These are phyloP conservation scores for Drosophila jambulina DNA, from an alignment of 1,140 invertebrate species.

Conservation along the genomic window DNA sequence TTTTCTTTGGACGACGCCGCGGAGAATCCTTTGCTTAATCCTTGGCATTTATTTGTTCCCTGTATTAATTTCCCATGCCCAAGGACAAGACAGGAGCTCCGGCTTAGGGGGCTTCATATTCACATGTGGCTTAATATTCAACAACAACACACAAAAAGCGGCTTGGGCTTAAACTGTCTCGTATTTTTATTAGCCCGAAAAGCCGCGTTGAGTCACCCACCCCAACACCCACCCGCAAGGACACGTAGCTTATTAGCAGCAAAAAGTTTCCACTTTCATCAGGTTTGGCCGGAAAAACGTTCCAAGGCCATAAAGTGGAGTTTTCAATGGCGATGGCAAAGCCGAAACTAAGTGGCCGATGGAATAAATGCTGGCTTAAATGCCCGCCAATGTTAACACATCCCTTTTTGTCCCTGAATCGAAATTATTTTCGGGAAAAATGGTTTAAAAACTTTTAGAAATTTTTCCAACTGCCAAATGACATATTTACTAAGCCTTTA, in stretches of 20 bases:
- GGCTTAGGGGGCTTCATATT: conserved; percentile 17
- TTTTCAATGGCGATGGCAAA: conserved; percentile 30
- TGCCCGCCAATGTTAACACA: background rate
- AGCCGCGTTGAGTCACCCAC: conserved; percentile 4
- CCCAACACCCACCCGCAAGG: conserved; percentile 13
- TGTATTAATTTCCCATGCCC: conserved; percentile 48
- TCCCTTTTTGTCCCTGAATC: background rate
- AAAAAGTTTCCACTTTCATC: conserved; percentile 21
- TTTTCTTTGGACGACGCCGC: conserved; percentile 21
- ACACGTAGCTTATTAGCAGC: conserved; percentile 53
- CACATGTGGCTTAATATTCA: conserved; percentile 30
- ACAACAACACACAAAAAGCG: conserved; percentile 34
- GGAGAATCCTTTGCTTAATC: conserved; percentile 62
- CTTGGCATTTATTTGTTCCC: conserved; percentile 57
- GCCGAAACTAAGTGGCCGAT: conserved; percentile 5
- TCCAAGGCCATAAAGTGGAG: conserved; percentile 24
- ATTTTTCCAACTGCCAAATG: no score
- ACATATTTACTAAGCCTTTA: background rate
- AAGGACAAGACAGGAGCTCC: background rate
- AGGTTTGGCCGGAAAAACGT: conserved; percentile 19
- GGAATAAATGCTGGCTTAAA: conserved; percentile 5
- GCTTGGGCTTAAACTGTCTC: conserved; percentile 63
- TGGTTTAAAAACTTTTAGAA: background rate
- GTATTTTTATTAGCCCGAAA: conserved; percentile 61
- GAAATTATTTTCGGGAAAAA: background rate